Base-by-base conservation (phyloP, 2,888 invertebrate genomes). In the Cataglyphis altisquamis region DNA sequence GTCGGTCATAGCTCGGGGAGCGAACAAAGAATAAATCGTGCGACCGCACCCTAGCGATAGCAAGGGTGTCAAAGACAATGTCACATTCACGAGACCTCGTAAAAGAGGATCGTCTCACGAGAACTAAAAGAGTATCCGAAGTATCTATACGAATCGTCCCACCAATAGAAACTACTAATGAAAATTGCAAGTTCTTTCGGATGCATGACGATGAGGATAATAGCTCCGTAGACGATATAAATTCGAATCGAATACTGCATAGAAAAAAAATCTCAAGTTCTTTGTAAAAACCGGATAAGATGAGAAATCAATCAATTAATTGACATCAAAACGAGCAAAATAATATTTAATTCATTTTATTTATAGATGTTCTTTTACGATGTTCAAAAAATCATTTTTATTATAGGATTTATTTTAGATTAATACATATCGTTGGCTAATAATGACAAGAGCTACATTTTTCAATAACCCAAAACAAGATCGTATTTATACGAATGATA, bases 11-110 rank as follows among this genome's bases (percentile, higher is more conserved):
- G 82, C 81, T 84, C 63, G 45, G 36, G 57, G 72, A 72, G 18
- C 60, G 86, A 29, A 39, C 64, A 41, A 82, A 84, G 84, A 81
- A 80, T 66, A 70, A 84, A 62, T n/a, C 75, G 70, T 57, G 66
- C 84, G 87, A 82, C 84, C 86, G 78, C 85, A 86, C 88, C 87
- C 86, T 82, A 21, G 3, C 32, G 18, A n/a, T 70, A 66, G 21
- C 77, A 83, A 84, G 90, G 90, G 91, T 87, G 91, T 72, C 83
- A 89, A 86, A 87, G 86, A 92, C 92, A 92, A 91, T 90, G 92
- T 89, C 86, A 88, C 88, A 85, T 90, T 89, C 88, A 89, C 88
- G 85, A 84, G 88, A 89, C 89, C 87, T 87, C 83, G 80, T 85
- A 86, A 85, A 87, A 85, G 85, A 68, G 80, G 81, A 55, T 84